These are phyloP conservation scores for Boulengerochromis microlepis DNA, from an alignment of 2,113 vertebrate genomes.

Conservation along the genomic window DNA sequence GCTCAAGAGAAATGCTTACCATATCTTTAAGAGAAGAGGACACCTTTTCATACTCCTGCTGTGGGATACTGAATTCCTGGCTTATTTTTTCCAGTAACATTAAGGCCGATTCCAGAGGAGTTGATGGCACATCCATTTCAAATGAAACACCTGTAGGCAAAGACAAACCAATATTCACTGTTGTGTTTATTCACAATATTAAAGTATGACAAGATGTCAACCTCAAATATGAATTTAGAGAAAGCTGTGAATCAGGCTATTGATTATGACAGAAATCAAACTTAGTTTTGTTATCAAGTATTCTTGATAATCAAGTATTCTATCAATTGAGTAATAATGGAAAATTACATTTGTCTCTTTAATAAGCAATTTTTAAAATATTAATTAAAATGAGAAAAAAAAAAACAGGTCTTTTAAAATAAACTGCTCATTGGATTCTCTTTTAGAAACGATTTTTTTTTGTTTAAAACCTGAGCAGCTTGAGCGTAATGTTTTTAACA, in stretches of 20 bases:
- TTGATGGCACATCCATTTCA: conserved; percentile 66
- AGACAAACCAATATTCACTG: background rate
- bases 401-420: background rate
- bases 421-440: background rate
- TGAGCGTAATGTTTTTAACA: background rate
- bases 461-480: background rate
- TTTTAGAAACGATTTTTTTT: background rate
- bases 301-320: background rate
- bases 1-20: conserved; percentile 58
- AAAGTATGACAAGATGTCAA: background rate
- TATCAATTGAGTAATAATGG: background rate
- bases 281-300: background rate
- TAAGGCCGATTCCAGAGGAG: conserved; percentile 82
- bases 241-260: background rate
- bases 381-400: background rate
- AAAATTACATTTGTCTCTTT: background rate
- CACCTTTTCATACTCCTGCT: conserved; percentile 53
- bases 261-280: background rate
- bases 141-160: conserved; percentile 70
- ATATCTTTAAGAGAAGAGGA: conserved; percentile 68
- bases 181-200: background rate
- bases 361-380: background rate
- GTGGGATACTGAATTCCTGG: conserved; percentile 57
- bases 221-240: background rate
- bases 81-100: conserved; percentile 71